Evolutionary conservation across 2,888 invertebrate species (phyloP).

Genomic region (Melinaea marsaeus): DNA sequence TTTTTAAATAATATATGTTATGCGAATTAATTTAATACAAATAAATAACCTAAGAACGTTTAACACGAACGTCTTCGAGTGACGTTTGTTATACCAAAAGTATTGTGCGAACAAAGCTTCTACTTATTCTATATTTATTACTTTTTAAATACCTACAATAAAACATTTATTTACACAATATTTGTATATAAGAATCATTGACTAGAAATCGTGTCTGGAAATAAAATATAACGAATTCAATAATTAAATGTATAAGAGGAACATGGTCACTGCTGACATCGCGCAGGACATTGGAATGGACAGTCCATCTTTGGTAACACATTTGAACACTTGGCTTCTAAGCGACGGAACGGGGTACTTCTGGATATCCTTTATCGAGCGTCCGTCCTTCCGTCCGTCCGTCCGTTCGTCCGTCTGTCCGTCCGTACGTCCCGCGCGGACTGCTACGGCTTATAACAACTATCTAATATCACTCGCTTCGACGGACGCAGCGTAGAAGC

Average conservation of each 20-base stretch:
- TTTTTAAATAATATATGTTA: conserved; percentile 8
- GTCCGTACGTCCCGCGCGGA: conserved; percentile 28
- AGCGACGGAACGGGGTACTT: too few relatives aligned
- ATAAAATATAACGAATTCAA: conserved; percentile 48
- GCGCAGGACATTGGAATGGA: conserved; percentile 53
- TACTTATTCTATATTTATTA: conserved; percentile 55
- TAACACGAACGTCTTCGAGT: conserved; percentile 13
- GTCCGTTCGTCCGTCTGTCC: conserved; percentile 23
- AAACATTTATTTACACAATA: conserved; percentile 41
- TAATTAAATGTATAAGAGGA: conserved; percentile 52
- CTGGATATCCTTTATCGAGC: too few relatives aligned
- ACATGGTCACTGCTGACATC: conserved; percentile 43
- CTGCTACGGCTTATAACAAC: conserved; percentile 45
- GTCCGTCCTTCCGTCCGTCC: conserved; percentile 27
- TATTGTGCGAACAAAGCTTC: conserved; percentile 66
- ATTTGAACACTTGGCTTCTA: conserved; percentile 53
- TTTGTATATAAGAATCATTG: conserved; percentile 68
- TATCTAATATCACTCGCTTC: conserved; percentile 72
- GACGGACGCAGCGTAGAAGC: conserved; percentile 49
- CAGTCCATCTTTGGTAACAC: conserved; percentile 68
- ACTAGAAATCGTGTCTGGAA: conserved; percentile 71
- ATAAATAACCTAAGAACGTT: conserved; percentile 25
- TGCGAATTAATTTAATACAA: conserved; percentile 20
- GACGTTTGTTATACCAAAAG: conserved; percentile 35
- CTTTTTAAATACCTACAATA: conserved; percentile 59